Evolutionary conservation across 2,888 invertebrate genomes (phyloP).

Genomic region (Imbricaverruca yamaguchii): DNA sequence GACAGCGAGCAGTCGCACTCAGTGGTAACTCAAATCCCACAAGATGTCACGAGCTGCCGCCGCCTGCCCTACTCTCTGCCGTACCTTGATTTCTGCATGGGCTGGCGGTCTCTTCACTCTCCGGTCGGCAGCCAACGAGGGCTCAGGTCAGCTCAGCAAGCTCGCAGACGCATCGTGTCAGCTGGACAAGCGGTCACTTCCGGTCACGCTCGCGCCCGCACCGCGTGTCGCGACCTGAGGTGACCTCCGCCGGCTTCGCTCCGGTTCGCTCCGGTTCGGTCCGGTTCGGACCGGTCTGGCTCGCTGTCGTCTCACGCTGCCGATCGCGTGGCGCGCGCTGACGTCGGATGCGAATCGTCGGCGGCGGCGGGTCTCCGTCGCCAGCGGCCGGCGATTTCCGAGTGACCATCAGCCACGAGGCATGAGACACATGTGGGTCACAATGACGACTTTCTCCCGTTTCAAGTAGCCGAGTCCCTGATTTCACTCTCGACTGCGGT

Average conservation of each 20-base stretch:
- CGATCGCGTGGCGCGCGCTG: too few relatives aligned
- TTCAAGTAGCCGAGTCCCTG: background rate
- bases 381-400: background rate
- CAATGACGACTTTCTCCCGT: background rate
- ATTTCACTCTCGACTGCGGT: conserved; percentile 6
- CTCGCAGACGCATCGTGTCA: background rate
- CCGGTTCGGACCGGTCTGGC: too few relatives aligned
- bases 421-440: conserved; percentile 1
- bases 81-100: background rate
- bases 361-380: background rate
- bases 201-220: background rate
- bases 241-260: too few relatives aligned
- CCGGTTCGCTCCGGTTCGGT: too few relatives aligned
- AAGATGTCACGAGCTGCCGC: too few relatives aligned
- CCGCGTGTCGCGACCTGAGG: too few relatives aligned
- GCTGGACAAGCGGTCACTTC: background rate
- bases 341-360: too few relatives aligned
- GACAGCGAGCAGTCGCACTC: too few relatives aligned
- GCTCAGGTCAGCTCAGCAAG: background rate
- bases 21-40: too few relatives aligned
- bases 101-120: background rate
- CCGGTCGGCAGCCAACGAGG: background rate
- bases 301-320: too few relatives aligned
- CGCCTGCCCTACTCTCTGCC: background rate
- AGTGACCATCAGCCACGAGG: background rate